phyloP scores from a whole-genome alignment of 2,797 vertebrate genomes.

The Chiroxiphia lanceolata region DNA sequence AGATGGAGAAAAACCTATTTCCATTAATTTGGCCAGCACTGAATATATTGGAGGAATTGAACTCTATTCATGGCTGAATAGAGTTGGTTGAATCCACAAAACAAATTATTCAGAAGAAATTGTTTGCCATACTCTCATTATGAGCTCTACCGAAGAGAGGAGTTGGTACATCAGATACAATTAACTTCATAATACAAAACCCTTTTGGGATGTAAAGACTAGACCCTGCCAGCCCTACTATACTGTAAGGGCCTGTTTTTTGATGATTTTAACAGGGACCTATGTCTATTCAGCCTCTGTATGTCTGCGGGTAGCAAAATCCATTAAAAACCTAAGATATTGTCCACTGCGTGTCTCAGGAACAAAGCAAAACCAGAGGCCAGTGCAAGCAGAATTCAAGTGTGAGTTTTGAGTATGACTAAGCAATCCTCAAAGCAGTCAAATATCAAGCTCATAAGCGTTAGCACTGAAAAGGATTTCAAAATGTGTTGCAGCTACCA shows the following conservation, averaged over 20 bases:
- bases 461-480: not conserved
- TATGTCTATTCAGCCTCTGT: not conserved
- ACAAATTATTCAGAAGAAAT: slow-evolving; percentile 47
- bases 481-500: not conserved
- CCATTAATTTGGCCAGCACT: not conserved
- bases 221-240: not conserved
- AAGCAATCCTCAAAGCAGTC: not conserved
- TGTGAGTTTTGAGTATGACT: not conserved
- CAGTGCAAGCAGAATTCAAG: not conserved
- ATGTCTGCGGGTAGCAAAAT: not conserved
- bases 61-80: not conserved
- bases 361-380: not conserved
- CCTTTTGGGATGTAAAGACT: not conserved
- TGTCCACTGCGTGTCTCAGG: not conserved
- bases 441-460: not conserved
- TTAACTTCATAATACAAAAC: slow-evolving; percentile 42
- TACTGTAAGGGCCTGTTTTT: not conserved
- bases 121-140: slow-evolving; percentile 43
- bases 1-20: not conserved
- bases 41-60: not conserved
- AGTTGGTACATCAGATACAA: slow-evolving; percentile 22
- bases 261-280: not conserved
- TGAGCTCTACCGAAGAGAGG: slow-evolving; percentile 5
- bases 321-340: not conserved
- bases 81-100: slow-evolving; percentile 14